Base-by-base conservation (phyloP, 2,113 vertebrate species). In the Pycnonotus jocosus region DNA sequence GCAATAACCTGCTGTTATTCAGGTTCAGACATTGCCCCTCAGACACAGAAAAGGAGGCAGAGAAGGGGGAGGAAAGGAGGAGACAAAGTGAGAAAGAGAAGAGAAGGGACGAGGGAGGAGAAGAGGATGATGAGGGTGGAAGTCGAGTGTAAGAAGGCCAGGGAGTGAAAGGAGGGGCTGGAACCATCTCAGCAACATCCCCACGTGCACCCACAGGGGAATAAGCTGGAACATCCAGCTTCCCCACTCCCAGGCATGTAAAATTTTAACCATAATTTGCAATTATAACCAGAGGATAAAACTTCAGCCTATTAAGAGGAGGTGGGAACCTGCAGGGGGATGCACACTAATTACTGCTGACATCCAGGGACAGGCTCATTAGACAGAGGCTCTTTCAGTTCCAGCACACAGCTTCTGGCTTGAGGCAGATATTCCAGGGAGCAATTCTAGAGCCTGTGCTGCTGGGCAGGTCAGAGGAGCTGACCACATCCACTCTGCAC, bases 311-410 rank as follows among this genome's bases (percentile, higher is more conserved):
- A 38, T 62, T 57, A 27, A 56, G 86, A 88, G 60, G 86, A 81
- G 88, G 90, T 86, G 81, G 88, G 85, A 91, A 86, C 38, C 66
- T 89, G 84, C 81, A 71, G 91, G 83, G 66, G 1, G 1, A 73
- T 65, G 92, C 92, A 77, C 83, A 72, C 80, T 91, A 88, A 91
- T 92, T 96, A 83, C 68, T 68, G 83, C 92, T 86, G 62, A 86
- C 80, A 42, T 38, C 38, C 35, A 71, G 86, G 86, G 86, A 86
- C 76, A 40, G 70, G 44, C 86, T 95, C 66, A 64, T 95, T 92
- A 94, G 80, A 11, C 57, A 58, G 80, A 90, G 71, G 62, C 79
- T 79, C 65, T 61, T 53, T 35, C 60, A 65, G 82, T 22, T 45
- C 71, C 31, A 83, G 83, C 71, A 88, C 57, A 20, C 71, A 48